Conservation (phyloP, 2,797 vertebrate species). For the Taenioides sp. region DNA sequence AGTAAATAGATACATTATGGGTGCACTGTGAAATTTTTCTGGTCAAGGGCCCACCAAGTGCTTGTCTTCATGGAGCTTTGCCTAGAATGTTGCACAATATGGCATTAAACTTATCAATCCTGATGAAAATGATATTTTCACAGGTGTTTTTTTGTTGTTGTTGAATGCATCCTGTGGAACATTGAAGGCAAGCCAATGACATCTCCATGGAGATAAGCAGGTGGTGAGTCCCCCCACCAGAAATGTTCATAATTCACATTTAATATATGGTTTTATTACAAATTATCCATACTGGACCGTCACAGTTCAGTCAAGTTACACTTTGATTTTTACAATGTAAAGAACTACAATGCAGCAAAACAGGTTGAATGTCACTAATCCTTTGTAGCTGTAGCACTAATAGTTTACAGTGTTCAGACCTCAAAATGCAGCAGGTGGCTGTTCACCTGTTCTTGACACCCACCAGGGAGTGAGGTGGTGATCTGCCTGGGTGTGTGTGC, state of each 20-base stretch:
- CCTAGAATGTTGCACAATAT: not conserved
- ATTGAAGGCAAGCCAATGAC: not conserved
- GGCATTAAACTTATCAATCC: not conserved
- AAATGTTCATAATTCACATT: not conserved
- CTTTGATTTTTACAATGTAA: not conserved
- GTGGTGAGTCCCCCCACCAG: no score
- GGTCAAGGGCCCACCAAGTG: no score
- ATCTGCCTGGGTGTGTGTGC: conserved; percentile 28
- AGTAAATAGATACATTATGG: not conserved
- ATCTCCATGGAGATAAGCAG: not conserved
- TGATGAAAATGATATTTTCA: not conserved
- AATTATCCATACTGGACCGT: not conserved
- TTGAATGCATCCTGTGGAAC: not conserved
- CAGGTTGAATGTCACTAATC: not conserved
- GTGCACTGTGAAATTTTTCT: not conserved
- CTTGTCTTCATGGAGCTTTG: not conserved
- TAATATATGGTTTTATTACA: not conserved
- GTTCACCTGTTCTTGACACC: conserved; percentile 72
- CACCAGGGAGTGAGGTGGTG: conserved; percentile 51
- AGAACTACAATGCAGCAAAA: not conserved
- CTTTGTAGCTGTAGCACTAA: conserved; percentile 24
- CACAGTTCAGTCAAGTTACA: not conserved
- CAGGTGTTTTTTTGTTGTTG: no score
- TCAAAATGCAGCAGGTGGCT: conserved; percentile 53
- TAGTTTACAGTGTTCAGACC: conserved; percentile 23